These are phyloP conservation scores for Andrena chrysosceles DNA, from an alignment of 2,888 invertebrate genomes.

Conservation along the genomic window DNA sequence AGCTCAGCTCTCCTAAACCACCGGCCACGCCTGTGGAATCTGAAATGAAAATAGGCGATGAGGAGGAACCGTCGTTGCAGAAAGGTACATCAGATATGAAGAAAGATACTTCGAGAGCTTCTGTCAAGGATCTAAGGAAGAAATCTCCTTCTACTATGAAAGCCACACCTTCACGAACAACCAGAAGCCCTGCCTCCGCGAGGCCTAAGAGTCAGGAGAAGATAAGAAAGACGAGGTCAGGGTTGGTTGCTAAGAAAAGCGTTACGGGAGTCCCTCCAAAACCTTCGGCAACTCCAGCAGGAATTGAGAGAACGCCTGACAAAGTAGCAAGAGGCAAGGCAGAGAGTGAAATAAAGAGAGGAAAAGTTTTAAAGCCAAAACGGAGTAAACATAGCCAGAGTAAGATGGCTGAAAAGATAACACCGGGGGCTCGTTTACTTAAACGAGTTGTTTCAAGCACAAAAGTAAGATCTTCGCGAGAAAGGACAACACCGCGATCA, in stretches of 20 bases:
- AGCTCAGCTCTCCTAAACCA: constrained; percentile 56
- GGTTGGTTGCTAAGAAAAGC: neutral
- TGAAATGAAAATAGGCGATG: neutral
- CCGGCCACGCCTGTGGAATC: constrained; percentile 11
- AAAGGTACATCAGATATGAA: neutral
- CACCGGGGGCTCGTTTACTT: too few relatives aligned
- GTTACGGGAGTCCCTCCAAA: neutral
- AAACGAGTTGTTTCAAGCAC: too few relatives aligned
- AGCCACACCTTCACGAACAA: neutral
- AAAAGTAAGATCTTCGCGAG: too few relatives aligned
- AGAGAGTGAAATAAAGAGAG: neutral
- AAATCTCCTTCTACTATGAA: neutral
- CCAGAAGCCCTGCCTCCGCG: neutral
- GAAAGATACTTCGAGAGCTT: neutral
- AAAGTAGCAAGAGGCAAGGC: neutral
- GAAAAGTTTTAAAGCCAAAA: neutral
- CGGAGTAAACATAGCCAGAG: neutral
- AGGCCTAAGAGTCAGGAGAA: neutral
- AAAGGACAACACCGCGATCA: neutral
- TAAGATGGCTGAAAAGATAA: neutral
- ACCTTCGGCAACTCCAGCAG: neutral
- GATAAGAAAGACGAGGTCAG: neutral
- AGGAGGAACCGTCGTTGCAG: neutral
- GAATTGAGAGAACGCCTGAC: neutral
- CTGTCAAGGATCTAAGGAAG: neutral